Evolutionary conservation across 2,888 invertebrate species (phyloP), one percentile per base, ranked within the genome.

Genomic region (Eupithecia dodoneata): DNA sequence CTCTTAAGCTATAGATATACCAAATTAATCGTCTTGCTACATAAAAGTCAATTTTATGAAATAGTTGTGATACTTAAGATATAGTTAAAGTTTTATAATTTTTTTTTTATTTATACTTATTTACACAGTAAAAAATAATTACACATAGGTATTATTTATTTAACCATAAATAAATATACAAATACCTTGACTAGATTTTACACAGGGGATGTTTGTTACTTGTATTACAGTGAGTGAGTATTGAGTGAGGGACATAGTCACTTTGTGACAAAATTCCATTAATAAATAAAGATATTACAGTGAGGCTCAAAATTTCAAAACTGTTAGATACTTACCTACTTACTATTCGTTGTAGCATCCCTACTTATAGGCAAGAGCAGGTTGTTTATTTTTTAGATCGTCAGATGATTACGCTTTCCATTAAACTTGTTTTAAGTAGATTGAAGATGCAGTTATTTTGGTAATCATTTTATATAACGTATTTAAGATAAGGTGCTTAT

Each of bases 321-420:
- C 9, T 18, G 4, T 65, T 30, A 30, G 30, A 30, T 30, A 30
- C 30, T 30, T 30, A 30, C 30, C 30, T 30, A 30, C 30, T 1
- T 30, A 15, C 18, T 65, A 30, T 30, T 12, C 4, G 18, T 76
- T 71, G 75, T 75, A 74, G 52, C 79, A 72, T 42, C 80, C 79
- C 81, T 81, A 75, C 69, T 77, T 55, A 67, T 76, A 78, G 76
- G 72, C 74, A 77, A 76, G 71, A 80, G 78, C 75, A 76, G 75
- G 76, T 77, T 72, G 76, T 81, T 79, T 65, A 79, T 76, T 80
- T 80, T 79, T 79, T 79, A 81, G 80, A 81, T 81, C 76, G 72
- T 80, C 49, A 77, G 80, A 76, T 79, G 80, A 79, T 72, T 76
- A 80, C 73, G 45, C 55, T 76, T 76, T 71, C 75, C 78, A 81